These are phyloP conservation scores for Nycteola revayana DNA, from an alignment of 2,888 invertebrate genomes.

Conservation along the genomic window DNA sequence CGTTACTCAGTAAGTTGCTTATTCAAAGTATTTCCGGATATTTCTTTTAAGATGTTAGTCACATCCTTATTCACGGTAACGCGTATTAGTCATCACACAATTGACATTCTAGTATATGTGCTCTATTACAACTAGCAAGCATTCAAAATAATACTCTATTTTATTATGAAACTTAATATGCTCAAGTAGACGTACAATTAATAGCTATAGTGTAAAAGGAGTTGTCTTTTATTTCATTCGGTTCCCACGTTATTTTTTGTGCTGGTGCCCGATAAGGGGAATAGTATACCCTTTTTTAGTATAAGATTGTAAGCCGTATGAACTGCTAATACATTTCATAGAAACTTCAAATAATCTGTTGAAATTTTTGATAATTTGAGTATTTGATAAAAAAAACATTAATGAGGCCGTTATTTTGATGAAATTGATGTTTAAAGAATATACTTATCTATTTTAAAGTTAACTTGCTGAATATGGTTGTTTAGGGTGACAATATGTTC, in stretches of 20 bases:
- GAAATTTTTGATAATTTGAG: too few species aligned
- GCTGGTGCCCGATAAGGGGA: conserved; percentile 74
- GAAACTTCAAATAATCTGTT: too few species aligned
- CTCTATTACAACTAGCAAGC: conserved; percentile 11
- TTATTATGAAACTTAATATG: conserved; percentile 47
- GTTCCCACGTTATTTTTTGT: conserved; percentile 80
- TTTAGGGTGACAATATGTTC: too few species aligned
- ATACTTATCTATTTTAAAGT: too few species aligned
- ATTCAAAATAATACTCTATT: conserved; percentile 24
- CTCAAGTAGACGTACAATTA: conserved; percentile 56
- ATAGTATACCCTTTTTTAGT: conserved; percentile 75
- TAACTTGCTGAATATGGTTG: too few species aligned
- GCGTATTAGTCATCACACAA: conserved; percentile 31
- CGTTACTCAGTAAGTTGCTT: conserved; percentile 13
- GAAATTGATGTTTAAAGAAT: too few species aligned
- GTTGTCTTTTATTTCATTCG: conserved; percentile 68
- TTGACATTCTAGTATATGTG: conserved; percentile 16
- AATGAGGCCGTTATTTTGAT: too few species aligned
- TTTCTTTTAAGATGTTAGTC: conserved; percentile 32
- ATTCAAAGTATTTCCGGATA: conserved; percentile 35
- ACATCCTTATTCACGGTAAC: conserved; percentile 28
- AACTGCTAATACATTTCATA: conserved; percentile 78
- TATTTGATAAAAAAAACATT: too few species aligned
- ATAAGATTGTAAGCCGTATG: conserved; percentile 72
- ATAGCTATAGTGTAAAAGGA: conserved; percentile 61